Conservation (phyloP, 2,113 vertebrate species). For the Pseudopodoces humilis region DNA sequence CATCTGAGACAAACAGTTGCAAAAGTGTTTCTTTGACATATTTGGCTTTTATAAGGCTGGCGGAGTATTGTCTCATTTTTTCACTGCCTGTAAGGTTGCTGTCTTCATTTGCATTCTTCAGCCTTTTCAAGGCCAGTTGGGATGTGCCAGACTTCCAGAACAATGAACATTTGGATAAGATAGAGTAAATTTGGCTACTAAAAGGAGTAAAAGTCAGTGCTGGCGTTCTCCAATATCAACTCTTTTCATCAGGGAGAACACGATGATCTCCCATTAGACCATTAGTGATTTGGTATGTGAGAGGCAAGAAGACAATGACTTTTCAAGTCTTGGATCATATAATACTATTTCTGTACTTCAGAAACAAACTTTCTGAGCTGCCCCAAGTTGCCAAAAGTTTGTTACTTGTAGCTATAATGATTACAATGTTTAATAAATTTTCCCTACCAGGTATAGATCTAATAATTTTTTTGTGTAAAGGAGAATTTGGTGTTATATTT, state of each 20-base stretch:
- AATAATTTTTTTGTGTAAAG: not conserved
- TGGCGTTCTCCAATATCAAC: not conserved
- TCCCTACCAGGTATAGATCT: not conserved
- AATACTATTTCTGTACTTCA: not conserved
- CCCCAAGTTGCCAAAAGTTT: not conserved
- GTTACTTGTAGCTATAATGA: not conserved
- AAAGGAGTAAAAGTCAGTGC: not conserved
- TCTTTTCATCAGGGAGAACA: not conserved
- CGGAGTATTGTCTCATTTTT: not conserved
- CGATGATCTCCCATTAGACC: not conserved
- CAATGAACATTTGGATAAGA: not conserved
- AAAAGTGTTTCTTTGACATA: not conserved
- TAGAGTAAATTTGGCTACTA: not conserved
- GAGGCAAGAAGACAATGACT: not conserved
- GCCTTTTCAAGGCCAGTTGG: not conserved
- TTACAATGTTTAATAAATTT: not conserved
- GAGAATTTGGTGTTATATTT: not conserved
- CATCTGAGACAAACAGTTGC: accelerated
- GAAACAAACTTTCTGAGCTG: not conserved
- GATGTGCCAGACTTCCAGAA: not conserved
- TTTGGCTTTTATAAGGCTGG: not conserved
- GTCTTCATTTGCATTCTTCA: not conserved
- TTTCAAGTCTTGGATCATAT: not conserved
- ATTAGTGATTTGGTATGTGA: not conserved
- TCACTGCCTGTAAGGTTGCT: not conserved